Evolutionary conservation across 2,797 vertebrate species (phyloP).

Genomic region (Ptychadena robeensis): DNA sequence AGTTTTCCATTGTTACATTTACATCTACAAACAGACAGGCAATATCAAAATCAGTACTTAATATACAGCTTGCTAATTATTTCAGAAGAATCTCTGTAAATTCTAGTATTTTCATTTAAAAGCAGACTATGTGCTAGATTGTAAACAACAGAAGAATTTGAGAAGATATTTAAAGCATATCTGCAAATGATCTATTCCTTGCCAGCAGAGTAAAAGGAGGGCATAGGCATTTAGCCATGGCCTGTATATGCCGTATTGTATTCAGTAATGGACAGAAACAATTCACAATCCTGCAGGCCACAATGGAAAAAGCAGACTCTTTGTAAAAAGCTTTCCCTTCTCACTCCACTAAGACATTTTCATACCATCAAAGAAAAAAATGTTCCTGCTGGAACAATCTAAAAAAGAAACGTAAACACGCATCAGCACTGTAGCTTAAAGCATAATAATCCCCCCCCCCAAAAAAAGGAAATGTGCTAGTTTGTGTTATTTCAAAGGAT

Average conservation of each 20-base stretch:
- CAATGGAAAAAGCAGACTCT: conserved; percentile 18
- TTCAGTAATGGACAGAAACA: conserved; percentile 5
- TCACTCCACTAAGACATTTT: conserved; percentile 26
- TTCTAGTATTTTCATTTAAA: not conserved
- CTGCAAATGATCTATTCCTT: not conserved
- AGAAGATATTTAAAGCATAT: not conserved
- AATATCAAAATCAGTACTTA: not conserved
- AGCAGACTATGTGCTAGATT: not conserved
- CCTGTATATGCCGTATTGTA: not conserved
- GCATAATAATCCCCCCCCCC: conserved; percentile 56
- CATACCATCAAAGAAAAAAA: conserved; percentile 50
- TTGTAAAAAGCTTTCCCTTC: conserved; percentile 42
- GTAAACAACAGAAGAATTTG: not conserved
- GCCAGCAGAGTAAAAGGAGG: too few relatives aligned
- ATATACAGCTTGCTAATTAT: not conserved
- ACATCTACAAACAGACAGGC: too few relatives aligned
- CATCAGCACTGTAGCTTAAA: conserved; percentile 56
- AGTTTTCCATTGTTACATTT: not conserved
- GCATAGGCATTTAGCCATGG: not conserved
- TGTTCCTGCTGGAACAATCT: conserved; percentile 44
- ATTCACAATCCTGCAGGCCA: conserved; percentile 28
- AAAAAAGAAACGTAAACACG: conserved; percentile 55
- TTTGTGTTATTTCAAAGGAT: conserved; percentile 55
- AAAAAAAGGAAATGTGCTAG: conserved; percentile 38
- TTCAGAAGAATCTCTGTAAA: not conserved